phyloP scores from a whole-genome alignment of 2,797 vertebrate species.

The Silurus lanzhouensis region DNA sequence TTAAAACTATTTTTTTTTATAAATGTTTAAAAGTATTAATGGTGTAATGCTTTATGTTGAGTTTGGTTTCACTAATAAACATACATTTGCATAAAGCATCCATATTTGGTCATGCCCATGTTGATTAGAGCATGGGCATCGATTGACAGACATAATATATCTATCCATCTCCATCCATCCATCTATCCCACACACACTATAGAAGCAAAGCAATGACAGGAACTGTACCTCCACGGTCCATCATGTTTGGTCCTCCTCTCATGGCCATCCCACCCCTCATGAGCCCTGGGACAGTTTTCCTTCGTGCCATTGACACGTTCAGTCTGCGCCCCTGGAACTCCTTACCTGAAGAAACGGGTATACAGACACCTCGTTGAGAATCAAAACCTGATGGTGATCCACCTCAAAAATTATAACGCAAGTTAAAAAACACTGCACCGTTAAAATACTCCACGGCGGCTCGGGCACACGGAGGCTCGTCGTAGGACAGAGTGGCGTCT shows the following conservation, averaged over 20 bases:
- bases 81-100: too few species aligned
- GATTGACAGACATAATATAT: too few species aligned
- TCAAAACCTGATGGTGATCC: not conserved
- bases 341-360: constrained; percentile 77
- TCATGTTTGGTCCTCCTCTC: constrained; percentile 79
- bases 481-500: constrained; percentile 92
- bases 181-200: too few species aligned
- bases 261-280: constrained; percentile 80
- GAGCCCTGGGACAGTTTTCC: constrained; percentile 88
- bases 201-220: not conserved
- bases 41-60: too few species aligned
- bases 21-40: too few species aligned
- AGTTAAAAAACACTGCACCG: constrained; percentile 68
- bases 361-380: not conserved
- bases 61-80: too few species aligned
- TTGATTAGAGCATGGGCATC: too few species aligned
- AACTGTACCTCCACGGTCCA: constrained; percentile 86
- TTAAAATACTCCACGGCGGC: constrained; percentile 94
- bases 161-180: too few species aligned
- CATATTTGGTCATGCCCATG: too few species aligned
- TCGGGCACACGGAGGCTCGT: constrained; percentile 89
- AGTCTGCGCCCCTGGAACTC: constrained; percentile 92
- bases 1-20: too few species aligned
- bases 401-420: too few species aligned
- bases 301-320: constrained; percentile 90